Evolutionary conservation across 2,888 invertebrate species (phyloP), one percentile per base, ranked within the genome.

Genomic region (Macrophya alboannulata): DNA sequence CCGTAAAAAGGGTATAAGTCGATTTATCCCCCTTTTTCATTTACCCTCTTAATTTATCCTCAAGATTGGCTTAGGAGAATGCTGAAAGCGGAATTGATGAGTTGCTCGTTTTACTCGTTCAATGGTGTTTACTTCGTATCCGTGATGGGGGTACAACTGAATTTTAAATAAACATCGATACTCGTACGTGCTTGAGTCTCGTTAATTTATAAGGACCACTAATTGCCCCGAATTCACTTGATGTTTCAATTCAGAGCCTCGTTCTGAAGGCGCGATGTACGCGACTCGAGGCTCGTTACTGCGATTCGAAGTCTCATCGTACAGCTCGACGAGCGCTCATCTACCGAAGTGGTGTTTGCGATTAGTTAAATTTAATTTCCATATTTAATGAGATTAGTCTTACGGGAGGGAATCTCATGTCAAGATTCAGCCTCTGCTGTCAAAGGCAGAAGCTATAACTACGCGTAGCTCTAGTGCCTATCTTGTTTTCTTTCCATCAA

Each of bases 281-380:
- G 37, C 71, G 40, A 37, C n/a, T 40, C 37, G 37, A 37, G 37
- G 31, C 40, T 71, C 71, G 71, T 71, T 71, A 71, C 71, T 40
- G 25, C 71, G 37, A 40, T 71, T 17, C 40, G 12, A 71, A 71
- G 71, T n/a, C 40, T 37, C 40, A n/a, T 17, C 71, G 71, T 43
- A 48, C 17, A 68, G 40, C 40, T 40, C 40, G 71, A 37, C 17
- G 40, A 48, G 17, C 21, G 76, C 45, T 48, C 45, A 25, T 76
- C 43, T 76, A 25, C 21, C 2, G 25, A 48, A 31, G 45, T 48
- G 76, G 31, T 76, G 43, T 76, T 48, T 48, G 43, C 25, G 48
- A 76, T 76, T 45, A 76, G 76, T 48, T 43, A 40, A 76, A 76
- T 76, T 43, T 21, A 43, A 76, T 76, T 76, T 76, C 43, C 76